A percentile compares a stretch with the other conserved stretches of the same genome.
Conservation (phyloP, 2,797 vertebrate genomes). For the Clamator glandarius region DNA sequence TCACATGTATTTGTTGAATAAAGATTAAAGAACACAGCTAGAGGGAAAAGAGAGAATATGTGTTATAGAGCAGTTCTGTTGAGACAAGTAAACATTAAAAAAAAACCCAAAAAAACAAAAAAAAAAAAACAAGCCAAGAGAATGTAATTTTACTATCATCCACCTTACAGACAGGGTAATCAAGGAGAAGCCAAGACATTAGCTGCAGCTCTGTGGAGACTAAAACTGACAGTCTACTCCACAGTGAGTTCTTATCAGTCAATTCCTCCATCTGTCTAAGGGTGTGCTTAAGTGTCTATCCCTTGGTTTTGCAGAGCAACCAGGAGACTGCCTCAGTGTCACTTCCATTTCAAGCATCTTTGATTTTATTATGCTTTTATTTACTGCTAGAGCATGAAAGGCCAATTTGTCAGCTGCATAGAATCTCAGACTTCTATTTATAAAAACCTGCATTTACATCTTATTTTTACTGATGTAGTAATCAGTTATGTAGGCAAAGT, state of each 20-base stretch:
- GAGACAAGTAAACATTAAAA: neutral
- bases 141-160: neutral
- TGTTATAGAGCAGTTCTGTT: neutral
- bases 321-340: neutral
- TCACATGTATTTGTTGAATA: neutral
- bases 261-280: neutral
- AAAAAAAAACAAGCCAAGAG: neutral
- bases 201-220: neutral
- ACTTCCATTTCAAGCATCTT: neutral
- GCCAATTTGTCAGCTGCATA: neutral
- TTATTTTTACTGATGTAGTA: neutral
- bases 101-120: no score
- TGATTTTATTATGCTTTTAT: neutral
- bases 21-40: conserved; percentile 6
- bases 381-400: neutral
- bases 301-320: neutral
- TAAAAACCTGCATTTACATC: neutral
- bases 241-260: rapidly evolving
- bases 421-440: neutral
- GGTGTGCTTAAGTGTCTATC: neutral
- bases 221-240: neutral
- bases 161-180: neutral
- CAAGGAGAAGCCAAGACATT: neutral
- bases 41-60: neutral
- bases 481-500: neutral